Evolutionary conservation across 2,888 invertebrate genomes (phyloP), one percentile per base, ranked within the genome.

Genomic region (Palloptera scutellata): DNA sequence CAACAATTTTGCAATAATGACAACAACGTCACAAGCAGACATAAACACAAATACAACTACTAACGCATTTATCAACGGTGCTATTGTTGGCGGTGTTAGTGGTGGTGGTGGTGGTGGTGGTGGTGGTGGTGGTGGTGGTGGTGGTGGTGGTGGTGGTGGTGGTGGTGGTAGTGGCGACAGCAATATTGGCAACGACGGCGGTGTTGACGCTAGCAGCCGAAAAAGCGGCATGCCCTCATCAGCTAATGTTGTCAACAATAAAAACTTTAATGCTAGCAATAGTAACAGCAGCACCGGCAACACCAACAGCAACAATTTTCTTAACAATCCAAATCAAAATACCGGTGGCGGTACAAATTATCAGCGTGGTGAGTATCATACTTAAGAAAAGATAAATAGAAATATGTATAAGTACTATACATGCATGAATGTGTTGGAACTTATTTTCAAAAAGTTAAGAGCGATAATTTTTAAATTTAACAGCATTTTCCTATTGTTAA

Each of bases 21-120:
- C 61, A 72, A 73, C 73, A 74, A 72, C 74, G 70, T 70, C 70
- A 72, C 75, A 72, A 71, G 61, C 70, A 17, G 73, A 74, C 53
- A 70, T 73, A 51, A 73, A 72, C 70, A 74, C 73, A 71, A 74
- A 74, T 67, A 58, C 67, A 58, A 62, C 68, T 60, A 57, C 66
- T 59, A 58, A 61, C 41, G 68, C 66, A 64, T 69, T 63, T 54
- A 55, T 65, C 42, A 55, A 48, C 42, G 65, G 53, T 45, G 65
- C 66, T 52, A 55, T 58, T 61, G 66, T 42, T 67, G 64, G 45
- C 61, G 69, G 60, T 62, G 69, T 67, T 66, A 64, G 68, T 61
- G 68, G 61, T 63, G 68, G 68, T 67, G 63, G 62, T 61, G 51
- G 41, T 64, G 61, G 53, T 55, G 67, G 65, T 45, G 62, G 61